These are phyloP conservation scores for Sus cebifrons DNA, from an alignment of 2,797 vertebrate genomes.

Conservation along the genomic window DNA sequence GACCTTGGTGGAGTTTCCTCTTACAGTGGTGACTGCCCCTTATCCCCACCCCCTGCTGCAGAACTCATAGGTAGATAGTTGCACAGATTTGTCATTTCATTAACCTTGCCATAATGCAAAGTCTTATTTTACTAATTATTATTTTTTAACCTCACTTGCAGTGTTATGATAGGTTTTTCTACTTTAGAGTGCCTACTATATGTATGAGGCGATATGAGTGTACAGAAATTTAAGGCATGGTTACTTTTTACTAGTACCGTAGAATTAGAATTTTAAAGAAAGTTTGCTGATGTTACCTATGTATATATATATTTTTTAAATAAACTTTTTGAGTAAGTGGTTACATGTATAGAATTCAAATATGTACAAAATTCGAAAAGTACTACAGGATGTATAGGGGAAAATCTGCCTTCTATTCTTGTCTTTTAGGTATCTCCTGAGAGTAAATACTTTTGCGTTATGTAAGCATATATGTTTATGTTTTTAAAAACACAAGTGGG, in stretches of 20 bases:
- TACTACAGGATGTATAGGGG: not conserved
- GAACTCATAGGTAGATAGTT: slow-evolving; percentile 8
- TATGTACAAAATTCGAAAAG: slow-evolving; percentile 16
- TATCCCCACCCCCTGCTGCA: not conserved
- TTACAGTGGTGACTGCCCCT: not conserved
- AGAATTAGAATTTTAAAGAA: slow-evolving; percentile 55
- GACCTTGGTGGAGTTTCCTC: slow-evolving; percentile 25
- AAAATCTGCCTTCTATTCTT: not conserved
- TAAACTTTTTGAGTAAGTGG: slow-evolving; percentile 32
- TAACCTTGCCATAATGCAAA: not conserved
- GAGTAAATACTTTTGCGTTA: not conserved
- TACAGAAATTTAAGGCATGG: not conserved
- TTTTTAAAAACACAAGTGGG: not conserved
- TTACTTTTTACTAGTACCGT: not conserved
- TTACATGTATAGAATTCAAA: slow-evolving; percentile 6
- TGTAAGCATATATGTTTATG: not conserved
- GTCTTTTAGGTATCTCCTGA: not conserved
- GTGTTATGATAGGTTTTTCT: slow-evolving; percentile 2
- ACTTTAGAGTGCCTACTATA: not conserved
- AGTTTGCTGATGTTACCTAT: not conserved
- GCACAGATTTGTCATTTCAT: slow-evolving; percentile 15
- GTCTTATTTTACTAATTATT: not conserved
- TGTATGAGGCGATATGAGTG: not conserved
- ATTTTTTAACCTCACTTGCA: not conserved
- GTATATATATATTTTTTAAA: not conserved